A percentile compares a stretch with the other conserved stretches of the same genome.
Evolutionary conservation across 2,888 invertebrate species (phyloP).

Genomic region (Drosophila trichaetosa): DNA sequence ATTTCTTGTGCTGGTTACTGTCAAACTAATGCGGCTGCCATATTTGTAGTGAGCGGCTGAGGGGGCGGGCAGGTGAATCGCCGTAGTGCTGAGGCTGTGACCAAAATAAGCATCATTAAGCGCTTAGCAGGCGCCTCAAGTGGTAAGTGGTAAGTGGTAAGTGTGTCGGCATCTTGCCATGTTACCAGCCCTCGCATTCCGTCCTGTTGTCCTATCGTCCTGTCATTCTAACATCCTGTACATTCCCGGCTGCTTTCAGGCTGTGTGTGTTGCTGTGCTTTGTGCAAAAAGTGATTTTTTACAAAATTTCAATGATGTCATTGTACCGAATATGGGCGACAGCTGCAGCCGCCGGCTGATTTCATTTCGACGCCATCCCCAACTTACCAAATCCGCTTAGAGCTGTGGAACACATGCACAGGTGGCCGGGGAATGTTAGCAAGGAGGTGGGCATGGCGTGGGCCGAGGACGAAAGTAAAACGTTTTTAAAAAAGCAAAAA

Average conservation of each 20-base stretch:
- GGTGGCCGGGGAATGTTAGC: neutral
- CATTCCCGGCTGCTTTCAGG: neutral
- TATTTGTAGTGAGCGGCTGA: neutral
- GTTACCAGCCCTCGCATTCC: constrained; percentile 7
- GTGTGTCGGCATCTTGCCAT: constrained; percentile 27
- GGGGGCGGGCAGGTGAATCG: neutral
- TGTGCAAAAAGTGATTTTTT: constrained; percentile 49
- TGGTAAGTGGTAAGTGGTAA: constrained; percentile 42
- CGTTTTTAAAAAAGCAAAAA: constrained; percentile 67
- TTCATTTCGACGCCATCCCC: constrained; percentile 48
- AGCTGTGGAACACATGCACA: neutral
- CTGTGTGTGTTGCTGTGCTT: neutral
- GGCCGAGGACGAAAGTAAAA: constrained; percentile 17
- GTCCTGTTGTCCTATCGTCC: constrained; percentile 6
- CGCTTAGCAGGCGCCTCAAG: constrained; percentile 66
- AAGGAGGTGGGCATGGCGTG: neutral
- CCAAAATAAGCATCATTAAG: constrained; percentile 77
- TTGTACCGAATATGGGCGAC: constrained; percentile 56
- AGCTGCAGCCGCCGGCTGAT: constrained; percentile 56
- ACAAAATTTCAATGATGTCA: constrained; percentile 51
- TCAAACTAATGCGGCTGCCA: constrained; percentile 57
- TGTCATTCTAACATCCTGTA: constrained; percentile 9
- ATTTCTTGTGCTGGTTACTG: constrained; percentile 60
- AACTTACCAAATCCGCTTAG: constrained; percentile 29
- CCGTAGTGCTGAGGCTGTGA: constrained; percentile 19